Base-by-base conservation (phyloP, 2,888 invertebrate genomes). In the Scaptomyza reducta region DNA sequence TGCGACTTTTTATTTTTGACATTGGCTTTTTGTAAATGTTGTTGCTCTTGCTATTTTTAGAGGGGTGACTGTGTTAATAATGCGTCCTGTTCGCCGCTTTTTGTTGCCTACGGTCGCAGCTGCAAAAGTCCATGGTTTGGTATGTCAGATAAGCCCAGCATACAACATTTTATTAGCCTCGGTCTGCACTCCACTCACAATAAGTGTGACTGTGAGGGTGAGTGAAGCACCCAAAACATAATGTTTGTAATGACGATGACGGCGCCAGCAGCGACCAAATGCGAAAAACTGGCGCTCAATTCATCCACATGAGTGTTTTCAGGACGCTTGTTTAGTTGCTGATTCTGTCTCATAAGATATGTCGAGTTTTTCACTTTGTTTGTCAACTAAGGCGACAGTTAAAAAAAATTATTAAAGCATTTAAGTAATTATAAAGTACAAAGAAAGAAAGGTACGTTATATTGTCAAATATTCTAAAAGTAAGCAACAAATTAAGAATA, bases 151-250 rank as follows among this genome's bases (percentile, higher is more conserved):
- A 85, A 85, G 76, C 79, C 64, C 69, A 47, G 86, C 83, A 86
- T 82, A 87, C 82, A 82, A 83, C 87, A 87, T 83, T 83, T 83
- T 87, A 87, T 83, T 87, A 87, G 79, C 77, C 70, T 65, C 51
- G 46, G 40, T 27, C 67, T 79, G 79, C 74, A 70, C 49, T 62
- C 44, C 44, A 29, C 35, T 47, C 18, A 40, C 38, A 46, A 16
- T 41, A 16, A 59, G 45, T 42, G 31, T 18, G 18, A 27, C 38
- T 22, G 40, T 45, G 45, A 27, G 35, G 16, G 45, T 50, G 50
- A 14, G 14, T 35, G 27, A 7, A 53, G 60, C 46, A 38, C 80
- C 67, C 67, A 40, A 65, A 64, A 47, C 62, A 62, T 73, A 63
- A 77, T 77, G 70, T 46, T 58, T 64, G 57, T 71, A 77, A 79